Conservation (phyloP, 1,140 invertebrate genomes). For the Scaptomyza pallida region DNA sequence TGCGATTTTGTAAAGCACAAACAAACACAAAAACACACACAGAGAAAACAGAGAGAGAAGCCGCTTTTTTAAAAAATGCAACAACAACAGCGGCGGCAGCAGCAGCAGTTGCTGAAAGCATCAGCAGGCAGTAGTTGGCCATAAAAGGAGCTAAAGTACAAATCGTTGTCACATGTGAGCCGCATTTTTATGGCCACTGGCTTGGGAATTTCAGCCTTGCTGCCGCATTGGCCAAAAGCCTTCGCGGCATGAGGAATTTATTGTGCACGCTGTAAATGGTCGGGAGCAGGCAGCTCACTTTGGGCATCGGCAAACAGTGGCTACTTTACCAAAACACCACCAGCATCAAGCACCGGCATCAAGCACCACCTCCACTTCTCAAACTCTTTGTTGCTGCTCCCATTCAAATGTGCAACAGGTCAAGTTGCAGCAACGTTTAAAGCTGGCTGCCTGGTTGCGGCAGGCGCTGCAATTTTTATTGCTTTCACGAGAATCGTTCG, state of each 20-base stretch:
- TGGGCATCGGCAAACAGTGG: slow-evolving; percentile 43
- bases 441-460: not conserved
- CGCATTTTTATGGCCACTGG: slow-evolving; percentile 83
- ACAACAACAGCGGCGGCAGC: slow-evolving; percentile 11
- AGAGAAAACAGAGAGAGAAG: slow-evolving; percentile 40
- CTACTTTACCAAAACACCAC: slow-evolving; percentile 19
- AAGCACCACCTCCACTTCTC: not conserved
- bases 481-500: slow-evolving; percentile 66
- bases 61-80: slow-evolving; percentile 42
- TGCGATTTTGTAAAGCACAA: slow-evolving; percentile 61
- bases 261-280: slow-evolving; percentile 74
- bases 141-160: slow-evolving; percentile 84
- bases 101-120: slow-evolving; percentile 16
- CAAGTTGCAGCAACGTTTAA: slow-evolving; percentile 32
- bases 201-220: slow-evolving; percentile 69
- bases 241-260: slow-evolving; percentile 67
- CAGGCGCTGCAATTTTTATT: slow-evolving; percentile 80
- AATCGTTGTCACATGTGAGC: slow-evolving; percentile 84
- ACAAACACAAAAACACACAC: slow-evolving; percentile 5
- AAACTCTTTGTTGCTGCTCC: slow-evolving; percentile 45
- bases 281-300: slow-evolving; percentile 54
- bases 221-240: slow-evolving; percentile 47
- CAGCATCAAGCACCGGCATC: not conserved
- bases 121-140: slow-evolving; percentile 36
- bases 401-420: slow-evolving; percentile 80